These are phyloP conservation scores for Calliphora vomitoria DNA, from an alignment of 2,888 invertebrate genomes.

Conservation along the genomic window DNA sequence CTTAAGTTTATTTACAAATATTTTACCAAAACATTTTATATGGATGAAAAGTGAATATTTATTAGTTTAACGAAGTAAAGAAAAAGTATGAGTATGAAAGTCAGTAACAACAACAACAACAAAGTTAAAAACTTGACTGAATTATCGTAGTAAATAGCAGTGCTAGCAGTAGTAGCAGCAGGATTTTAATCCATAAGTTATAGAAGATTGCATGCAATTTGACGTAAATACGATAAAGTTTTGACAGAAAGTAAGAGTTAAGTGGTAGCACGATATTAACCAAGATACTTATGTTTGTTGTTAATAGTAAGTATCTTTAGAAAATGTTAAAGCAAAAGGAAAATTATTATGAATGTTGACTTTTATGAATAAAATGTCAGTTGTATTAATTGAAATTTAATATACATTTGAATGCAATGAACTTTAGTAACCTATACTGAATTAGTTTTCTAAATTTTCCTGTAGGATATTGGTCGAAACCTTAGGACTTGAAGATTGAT, in stretches of 20 bases:
- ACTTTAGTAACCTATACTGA: too few relatives aligned
- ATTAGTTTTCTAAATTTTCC: too few relatives aligned
- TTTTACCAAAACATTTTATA: conserved; percentile 2
- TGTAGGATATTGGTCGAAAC: too few relatives aligned
- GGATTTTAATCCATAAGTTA: conserved; percentile 19
- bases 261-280: neutral
- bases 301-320: neutral
- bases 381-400: neutral
- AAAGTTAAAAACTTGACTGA: conserved; percentile 1
- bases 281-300: neutral
- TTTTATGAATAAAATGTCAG: neutral
- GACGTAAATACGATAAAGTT: conserved; percentile 60
- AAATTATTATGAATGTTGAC: neutral
- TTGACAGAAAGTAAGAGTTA: conserved; percentile 38
- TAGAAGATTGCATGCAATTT: conserved; percentile 45
- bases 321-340: neutral
- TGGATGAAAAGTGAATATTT: conserved; percentile 13
- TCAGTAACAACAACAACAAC: neutral
- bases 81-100: neutral
- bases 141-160: neutral
- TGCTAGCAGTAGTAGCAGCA: neutral
- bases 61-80: conserved; percentile 9
- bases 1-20: conserved; percentile 9
- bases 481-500: too few relatives aligned
- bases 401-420: too few relatives aligned